Conservation (phyloP, 2,888 invertebrate species). For the Ormia ochracea region DNA sequence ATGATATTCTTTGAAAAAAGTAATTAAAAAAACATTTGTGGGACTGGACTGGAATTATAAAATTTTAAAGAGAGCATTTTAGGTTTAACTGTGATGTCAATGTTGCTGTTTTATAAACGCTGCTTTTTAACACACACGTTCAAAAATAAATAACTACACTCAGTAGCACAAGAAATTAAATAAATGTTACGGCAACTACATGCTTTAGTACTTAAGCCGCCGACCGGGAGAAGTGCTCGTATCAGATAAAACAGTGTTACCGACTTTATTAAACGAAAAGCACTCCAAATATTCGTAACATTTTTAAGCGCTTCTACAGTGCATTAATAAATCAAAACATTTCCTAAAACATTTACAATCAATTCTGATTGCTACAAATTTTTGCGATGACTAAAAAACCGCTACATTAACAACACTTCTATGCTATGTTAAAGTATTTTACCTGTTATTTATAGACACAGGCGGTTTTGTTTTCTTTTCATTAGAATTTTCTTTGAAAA, state of each 20-base stretch:
- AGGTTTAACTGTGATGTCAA: neutral
- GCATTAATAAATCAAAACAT: too few relatives aligned
- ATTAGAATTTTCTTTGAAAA: neutral
- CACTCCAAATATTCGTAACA: neutral
- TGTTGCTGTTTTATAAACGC: neutral
- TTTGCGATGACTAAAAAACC: neutral
- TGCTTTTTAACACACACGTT: constrained; percentile 18
- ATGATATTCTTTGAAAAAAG: too few relatives aligned
- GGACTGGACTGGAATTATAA: neutral
- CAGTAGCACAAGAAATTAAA: neutral
- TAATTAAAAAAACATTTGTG: too few relatives aligned
- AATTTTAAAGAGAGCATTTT: neutral
- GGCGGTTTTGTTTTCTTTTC: neutral
- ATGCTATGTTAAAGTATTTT: neutral
- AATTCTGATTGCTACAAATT: too few relatives aligned
- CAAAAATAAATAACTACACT: neutral
- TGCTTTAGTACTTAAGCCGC: too few relatives aligned
- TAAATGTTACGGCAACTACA: neutral
- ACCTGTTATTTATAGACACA: neutral
- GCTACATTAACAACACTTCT: neutral
- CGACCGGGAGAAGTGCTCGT: too few relatives aligned
- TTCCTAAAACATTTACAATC: neutral
- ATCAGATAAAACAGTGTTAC: neutral
- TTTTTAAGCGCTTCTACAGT: too few relatives aligned
- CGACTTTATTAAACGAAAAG: neutral